Evolutionary conservation across 2,113 vertebrate genomes (phyloP).

Genomic region (Isichthys henryi): DNA sequence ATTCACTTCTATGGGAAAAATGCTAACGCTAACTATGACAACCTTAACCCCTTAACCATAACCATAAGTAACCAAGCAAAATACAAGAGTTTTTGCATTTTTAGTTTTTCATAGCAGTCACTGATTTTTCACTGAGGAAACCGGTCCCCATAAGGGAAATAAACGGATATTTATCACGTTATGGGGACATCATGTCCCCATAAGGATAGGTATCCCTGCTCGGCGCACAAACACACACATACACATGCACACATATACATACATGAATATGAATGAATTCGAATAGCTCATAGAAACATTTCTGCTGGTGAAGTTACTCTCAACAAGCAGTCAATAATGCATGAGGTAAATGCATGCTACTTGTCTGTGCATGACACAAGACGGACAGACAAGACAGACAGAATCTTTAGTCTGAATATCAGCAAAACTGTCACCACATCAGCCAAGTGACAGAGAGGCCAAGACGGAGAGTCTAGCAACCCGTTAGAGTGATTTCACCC

Average conservation of each 20-base stretch:
- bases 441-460: conserved; percentile 37
- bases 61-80: too few relatives aligned
- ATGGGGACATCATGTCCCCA: too few relatives aligned
- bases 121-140: too few relatives aligned
- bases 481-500: conserved; percentile 35
- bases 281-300: background rate
- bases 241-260: background rate
- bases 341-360: background rate
- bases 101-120: too few relatives aligned
- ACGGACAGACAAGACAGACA: background rate
- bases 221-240: background rate
- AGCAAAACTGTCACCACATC: background rate
- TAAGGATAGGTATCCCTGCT: too few relatives aligned
- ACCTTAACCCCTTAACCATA: too few relatives aligned
- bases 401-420: background rate
- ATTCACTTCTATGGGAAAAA: too few relatives aligned
- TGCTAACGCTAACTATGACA: too few relatives aligned
- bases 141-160: too few relatives aligned
- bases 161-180: too few relatives aligned
- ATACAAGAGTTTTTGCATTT: too few relatives aligned
- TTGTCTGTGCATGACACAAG: background rate
- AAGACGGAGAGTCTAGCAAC: conserved; percentile 22
- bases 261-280: background rate
- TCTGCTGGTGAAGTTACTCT: background rate
- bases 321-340: background rate